Evolutionary conservation across 2,888 invertebrate genomes (phyloP), one percentile per base, ranked within the genome.

Genomic region (Hirtodrosophila confusa): DNA sequence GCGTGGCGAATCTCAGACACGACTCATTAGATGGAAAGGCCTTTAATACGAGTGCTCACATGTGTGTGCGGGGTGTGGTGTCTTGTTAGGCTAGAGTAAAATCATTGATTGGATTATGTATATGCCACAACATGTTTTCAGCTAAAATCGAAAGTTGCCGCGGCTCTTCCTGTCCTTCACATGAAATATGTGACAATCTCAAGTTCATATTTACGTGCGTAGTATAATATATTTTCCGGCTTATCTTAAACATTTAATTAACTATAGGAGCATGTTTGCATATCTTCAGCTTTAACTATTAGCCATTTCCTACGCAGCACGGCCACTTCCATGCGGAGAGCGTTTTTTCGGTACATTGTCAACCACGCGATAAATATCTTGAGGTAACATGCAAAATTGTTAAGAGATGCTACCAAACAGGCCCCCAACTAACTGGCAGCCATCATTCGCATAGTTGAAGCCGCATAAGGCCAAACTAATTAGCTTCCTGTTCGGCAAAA

Each of bases 391-490:
- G 76, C 76, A 69, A 76, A 76, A 74, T 72, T 35, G 62, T 58
- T 54, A 8, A 49, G 62, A 69, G 85, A 86, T 86, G 86, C 86
- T 61, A 70, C 87, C 68, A 76, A 76, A 47, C 47, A 27, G 54
- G 49, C 56, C 56, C 48, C 65, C 61, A 60, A 41, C 63, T 57
- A 58, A 41, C 63, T 57, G 55, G 58, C 65, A 57, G 62, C 51
- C 51, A 61, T 64, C 58, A 64, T 72, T 75, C 62, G 71, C 84
- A 88, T 86, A 88, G 86, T 86, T 86, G 73, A 70, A 61, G 58
- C 84, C 88, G 50, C 68, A 84, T 71, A 75, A 35, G 75, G 85
- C 36, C 69, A 84, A 86, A 77, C 84, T 88, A 84, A 84, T 84
- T 84, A 86, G 86, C 87, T 86, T 83, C 88, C 84, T 79, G 76